phyloP scores from a whole-genome alignment of 2,888 invertebrate species.

The Drosophila eohydei region DNA sequence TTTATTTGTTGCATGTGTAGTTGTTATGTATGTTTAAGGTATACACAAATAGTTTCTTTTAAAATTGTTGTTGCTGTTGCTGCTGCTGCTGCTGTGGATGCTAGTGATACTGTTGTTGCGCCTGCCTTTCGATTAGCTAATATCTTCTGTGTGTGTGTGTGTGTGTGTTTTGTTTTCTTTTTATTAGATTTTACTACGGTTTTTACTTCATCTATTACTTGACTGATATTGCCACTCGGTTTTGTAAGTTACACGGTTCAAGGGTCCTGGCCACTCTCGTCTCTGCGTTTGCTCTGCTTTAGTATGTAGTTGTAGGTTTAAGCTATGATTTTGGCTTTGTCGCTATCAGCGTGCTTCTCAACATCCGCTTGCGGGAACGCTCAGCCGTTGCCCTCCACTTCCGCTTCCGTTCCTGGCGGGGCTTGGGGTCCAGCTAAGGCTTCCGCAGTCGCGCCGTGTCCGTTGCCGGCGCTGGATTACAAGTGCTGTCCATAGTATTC shows the following conservation, averaged over 20 bases:
- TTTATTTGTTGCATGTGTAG: conserved; percentile 44
- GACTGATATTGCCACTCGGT: conserved; percentile 81
- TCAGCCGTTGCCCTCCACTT: conserved; percentile 6
- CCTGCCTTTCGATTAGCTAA: conserved; percentile 62
- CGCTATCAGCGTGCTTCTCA: conserved; percentile 69
- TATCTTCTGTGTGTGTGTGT: conserved; percentile 49
- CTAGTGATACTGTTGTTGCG: conserved; percentile 42
- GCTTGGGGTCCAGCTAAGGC: conserved; percentile 19
- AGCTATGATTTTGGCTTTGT: conserved; percentile 79
- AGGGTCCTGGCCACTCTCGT: conserved; percentile 23
- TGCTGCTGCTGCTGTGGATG: conserved; percentile 25
- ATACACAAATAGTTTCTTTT: conserved; percentile 78
- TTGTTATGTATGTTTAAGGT: conserved; percentile 61
- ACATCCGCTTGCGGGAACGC: conserved; percentile 33
- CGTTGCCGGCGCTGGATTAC: conserved; percentile 86
- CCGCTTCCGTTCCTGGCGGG: conserved; percentile 5
- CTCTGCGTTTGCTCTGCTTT: conserved; percentile 30
- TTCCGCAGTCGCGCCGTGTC: conserved; percentile 31
- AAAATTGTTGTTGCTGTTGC: conserved; percentile 38
- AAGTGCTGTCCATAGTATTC: conserved; percentile 98
- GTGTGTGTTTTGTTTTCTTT: background rate
- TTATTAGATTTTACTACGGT: conserved; percentile 59
- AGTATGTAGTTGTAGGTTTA: conserved; percentile 68
- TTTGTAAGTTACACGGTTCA: conserved; percentile 40
- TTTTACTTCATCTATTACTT: conserved; percentile 65